Percentiles rank a stretch among this genome's conserved stretches.
These are phyloP conservation scores for Coregonus suidteri DNA, from an alignment of 2,797 vertebrate genomes.

Conservation along the genomic window DNA sequence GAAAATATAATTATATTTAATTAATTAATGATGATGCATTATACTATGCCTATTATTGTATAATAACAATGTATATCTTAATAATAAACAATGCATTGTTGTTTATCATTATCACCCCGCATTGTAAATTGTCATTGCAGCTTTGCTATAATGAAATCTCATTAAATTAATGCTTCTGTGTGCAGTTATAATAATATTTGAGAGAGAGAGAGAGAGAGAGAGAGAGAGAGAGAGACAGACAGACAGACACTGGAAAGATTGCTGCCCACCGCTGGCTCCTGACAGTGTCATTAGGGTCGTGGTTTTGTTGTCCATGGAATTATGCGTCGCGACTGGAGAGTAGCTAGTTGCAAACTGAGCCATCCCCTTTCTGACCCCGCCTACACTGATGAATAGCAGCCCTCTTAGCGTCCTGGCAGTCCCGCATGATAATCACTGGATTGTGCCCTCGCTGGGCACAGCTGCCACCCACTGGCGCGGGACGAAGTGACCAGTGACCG, in stretches of 20 bases:
- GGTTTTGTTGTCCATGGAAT: conserved; percentile 38
- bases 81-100: background rate
- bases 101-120: background rate
- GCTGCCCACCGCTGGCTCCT: conserved; percentile 34
- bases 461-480: conserved; percentile 7
- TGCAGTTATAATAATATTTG: conserved; percentile 2
- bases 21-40: too few species aligned
- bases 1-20: background rate
- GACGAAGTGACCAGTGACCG: background rate
- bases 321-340: conserved; percentile 17
- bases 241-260: conserved; percentile 17
- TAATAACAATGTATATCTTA: background rate
- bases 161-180: too few species aligned
- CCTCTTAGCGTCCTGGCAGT: conserved; percentile 5
- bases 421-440: conserved; percentile 18
- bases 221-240: too few species aligned
- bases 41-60: background rate
- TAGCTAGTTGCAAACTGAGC: conserved; percentile 28
- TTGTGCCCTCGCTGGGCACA: conserved; percentile 22
- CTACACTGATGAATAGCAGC: conserved; percentile 22
- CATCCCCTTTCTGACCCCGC: conserved; percentile 17
- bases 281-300: conserved; percentile 46
- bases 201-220: background rate
- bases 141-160: background rate
- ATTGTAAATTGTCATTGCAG: background rate